Evolutionary conservation across 1,140 invertebrate species (phyloP), one percentile per base, ranked within the genome.

Genomic region (Helicoverpa zea): DNA sequence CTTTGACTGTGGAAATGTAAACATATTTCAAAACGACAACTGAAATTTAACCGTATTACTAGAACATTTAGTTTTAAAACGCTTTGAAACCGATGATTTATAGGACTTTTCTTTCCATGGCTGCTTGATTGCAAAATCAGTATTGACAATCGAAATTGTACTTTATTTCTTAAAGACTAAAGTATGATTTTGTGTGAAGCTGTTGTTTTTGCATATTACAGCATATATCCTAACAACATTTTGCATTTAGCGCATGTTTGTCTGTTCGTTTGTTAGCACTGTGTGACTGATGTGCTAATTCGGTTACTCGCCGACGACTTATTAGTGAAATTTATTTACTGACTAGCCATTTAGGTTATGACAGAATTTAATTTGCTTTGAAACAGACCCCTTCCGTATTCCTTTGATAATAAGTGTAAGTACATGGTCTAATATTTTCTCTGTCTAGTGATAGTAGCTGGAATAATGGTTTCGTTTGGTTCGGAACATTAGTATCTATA

Each of bases 281-380:
- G 66, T 14, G 16, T 61, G 16, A 49, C 70, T 4, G 56, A 79
- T 61, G 77, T 79, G 72, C 56, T 82, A 82, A 82, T 72, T 82
- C 16, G 76, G 43, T 80, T 82, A 80, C 59, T 47, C 16, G 35
- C 51, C 14, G 30, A 14, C 9, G n/a, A 4, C 51, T 54, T 30
- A 54, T 72, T 72, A 54, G 49, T 54, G 13, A 18, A 23, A 51
- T 72, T 23, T 72, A 30, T n/a, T 52, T 18, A 72, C 68, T 9
- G 35, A 9, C 35, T 9, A 5, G 47, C 4, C 43, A 29, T 52
- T 54, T 72, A 54, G 12, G 68, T 72, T 52, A 54, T 72, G 68
- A 52, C 68, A 54, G 54, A 23, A 29, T 29, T 23, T 43, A 1
- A 51, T 51, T 51, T 49, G 2, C 11, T n/a, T 23, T n/a, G 13